These are phyloP conservation scores for Urocyon cinereoargenteus DNA, from an alignment of 2,797 vertebrate species.

Conservation along the genomic window DNA sequence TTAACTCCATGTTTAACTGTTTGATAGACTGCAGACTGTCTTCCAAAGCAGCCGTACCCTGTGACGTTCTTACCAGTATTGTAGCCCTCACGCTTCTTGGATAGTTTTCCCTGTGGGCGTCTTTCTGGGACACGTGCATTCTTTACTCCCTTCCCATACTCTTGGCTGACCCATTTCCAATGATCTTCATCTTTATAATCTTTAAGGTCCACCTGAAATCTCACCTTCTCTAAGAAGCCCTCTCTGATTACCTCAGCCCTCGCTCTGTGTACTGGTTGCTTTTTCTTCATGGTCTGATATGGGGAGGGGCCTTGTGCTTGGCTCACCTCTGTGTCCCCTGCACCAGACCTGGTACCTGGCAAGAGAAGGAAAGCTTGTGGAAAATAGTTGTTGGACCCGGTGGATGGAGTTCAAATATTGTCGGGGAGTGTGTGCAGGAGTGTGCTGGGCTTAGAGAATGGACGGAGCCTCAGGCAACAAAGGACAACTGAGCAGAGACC, in stretches of 20 bases:
- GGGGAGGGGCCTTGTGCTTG: not conserved
- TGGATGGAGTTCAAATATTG: not conserved
- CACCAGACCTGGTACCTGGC: not conserved
- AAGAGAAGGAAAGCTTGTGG: not conserved
- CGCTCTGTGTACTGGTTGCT: not conserved
- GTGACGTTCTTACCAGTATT: not conserved
- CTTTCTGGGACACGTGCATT: not conserved
- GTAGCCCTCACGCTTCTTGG: not conserved
- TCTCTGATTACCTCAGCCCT: not conserved
- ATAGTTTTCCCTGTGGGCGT: not conserved
- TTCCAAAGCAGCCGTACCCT: not conserved
- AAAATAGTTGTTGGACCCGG: not conserved
- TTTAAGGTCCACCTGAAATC: not conserved
- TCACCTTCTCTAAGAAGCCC: not conserved
- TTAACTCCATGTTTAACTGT: not conserved
- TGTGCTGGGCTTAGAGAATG: not conserved
- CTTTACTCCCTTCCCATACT: not conserved
- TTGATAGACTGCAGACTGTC: not conserved
- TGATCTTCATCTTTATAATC: not conserved
- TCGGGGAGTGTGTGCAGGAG: not conserved
- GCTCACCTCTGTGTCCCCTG: not conserved
- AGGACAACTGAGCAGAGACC: not conserved
- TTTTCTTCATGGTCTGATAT: not conserved
- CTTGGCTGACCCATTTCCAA: not conserved
- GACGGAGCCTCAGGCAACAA: not conserved